Conservation (phyloP, 2,113 vertebrate species). For the Halichoeres trimaculatus region DNA sequence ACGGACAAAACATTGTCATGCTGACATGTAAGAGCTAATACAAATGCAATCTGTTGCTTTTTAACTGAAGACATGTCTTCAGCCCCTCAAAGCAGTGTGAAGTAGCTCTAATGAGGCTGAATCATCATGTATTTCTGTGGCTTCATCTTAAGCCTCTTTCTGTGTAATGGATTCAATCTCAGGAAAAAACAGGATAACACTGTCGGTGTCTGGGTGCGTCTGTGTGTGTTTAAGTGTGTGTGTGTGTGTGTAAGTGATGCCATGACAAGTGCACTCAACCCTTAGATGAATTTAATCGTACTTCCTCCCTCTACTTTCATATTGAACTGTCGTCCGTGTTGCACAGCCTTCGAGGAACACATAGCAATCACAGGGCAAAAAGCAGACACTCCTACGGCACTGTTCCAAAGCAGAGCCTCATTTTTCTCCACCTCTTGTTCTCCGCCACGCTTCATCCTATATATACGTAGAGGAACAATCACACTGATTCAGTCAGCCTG, state of each 20-base stretch:
- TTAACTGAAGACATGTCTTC: conserved; percentile 46
- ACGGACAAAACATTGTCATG: conserved; percentile 27
- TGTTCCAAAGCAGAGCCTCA: conserved; percentile 48
- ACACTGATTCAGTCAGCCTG: conserved; percentile 52
- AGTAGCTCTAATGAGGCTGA: conserved; percentile 62
- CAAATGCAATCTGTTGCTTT: conserved; percentile 30
- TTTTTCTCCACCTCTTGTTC: conserved; percentile 47
- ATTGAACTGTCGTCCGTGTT: conserved; percentile 52
- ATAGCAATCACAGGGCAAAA: conserved; percentile 51
- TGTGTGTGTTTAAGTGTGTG: conserved; percentile 12
- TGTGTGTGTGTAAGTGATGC: conserved; percentile 18
- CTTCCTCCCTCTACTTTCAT: conserved; percentile 46
- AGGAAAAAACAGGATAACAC: conserved; percentile 29
- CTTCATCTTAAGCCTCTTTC: conserved; percentile 50
- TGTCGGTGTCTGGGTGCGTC: conserved; percentile 17
- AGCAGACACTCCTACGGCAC: conserved; percentile 51
- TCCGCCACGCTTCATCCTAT: conserved; percentile 54
- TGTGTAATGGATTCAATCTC: conserved; percentile 55
- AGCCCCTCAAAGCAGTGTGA: conserved; percentile 29
- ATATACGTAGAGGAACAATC: conserved; percentile 60
- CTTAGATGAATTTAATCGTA: conserved; percentile 56
- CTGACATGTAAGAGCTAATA: not conserved
- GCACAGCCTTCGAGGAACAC: conserved; percentile 59
- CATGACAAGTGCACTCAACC: conserved; percentile 65
- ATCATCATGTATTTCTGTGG: conserved; percentile 53